A percentile compares a stretch with the other conserved stretches of the same genome.
These are phyloP conservation scores for Oreocharis arfaki DNA, from an alignment of 2,113 vertebrate genomes.

Conservation along the genomic window DNA sequence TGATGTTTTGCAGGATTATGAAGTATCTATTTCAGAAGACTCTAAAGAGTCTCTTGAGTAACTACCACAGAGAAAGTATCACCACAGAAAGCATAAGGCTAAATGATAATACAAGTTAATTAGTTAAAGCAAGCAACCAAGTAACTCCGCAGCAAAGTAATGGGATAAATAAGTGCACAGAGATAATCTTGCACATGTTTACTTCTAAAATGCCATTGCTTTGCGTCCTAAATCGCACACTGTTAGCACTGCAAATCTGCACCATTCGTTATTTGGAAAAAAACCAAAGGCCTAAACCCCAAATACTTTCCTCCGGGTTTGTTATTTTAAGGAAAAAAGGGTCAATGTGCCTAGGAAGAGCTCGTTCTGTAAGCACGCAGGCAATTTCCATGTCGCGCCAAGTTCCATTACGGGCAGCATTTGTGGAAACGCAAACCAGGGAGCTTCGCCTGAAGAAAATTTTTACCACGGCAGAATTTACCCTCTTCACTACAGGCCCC, in stretches of 20 bases:
- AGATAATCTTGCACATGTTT: not conserved
- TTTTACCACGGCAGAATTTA: not conserved
- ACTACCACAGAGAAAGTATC: not conserved
- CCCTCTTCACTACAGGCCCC: not conserved
- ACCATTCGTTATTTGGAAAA: not conserved
- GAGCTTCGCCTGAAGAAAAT: not conserved
- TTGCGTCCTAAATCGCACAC: not conserved
- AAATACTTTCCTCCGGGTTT: not conserved
- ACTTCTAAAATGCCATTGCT: not conserved
- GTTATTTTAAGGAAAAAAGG: constrained; percentile 34
- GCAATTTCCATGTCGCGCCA: not conserved
- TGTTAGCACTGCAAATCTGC: not conserved
- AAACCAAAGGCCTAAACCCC: not conserved
- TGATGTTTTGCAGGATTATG: constrained; percentile 1
- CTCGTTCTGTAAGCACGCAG: not conserved
- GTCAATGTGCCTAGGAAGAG: not conserved
- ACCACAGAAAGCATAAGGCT: not conserved
- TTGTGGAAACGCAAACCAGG: not conserved
- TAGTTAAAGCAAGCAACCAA: not conserved
- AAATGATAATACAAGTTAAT: not conserved
- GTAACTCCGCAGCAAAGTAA: not conserved
- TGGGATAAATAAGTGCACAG: not conserved
- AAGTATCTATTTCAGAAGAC: constrained; percentile 32
- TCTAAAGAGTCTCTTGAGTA: not conserved
- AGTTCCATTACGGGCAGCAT: not conserved